Percentiles rank a stretch among this genome's conserved stretches.
Conservation (phyloP, 2,113 vertebrate genomes). For the Hucho hucho region DNA sequence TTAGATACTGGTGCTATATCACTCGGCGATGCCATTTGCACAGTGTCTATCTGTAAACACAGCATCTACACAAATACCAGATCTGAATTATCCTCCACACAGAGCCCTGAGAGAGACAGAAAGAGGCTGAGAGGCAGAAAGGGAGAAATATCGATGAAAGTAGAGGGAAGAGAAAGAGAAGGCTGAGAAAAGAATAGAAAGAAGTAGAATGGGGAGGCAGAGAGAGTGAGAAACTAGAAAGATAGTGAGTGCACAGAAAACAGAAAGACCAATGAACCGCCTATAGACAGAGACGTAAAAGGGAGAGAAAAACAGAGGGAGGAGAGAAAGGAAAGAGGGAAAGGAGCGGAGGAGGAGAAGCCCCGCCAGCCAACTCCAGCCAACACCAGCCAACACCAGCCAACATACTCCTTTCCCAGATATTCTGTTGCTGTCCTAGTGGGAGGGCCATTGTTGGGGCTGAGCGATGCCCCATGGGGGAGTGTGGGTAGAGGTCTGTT, state of each 20-base stretch:
- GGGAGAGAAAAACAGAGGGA: slow-evolving; percentile 10
- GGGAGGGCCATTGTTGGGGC: slow-evolving; percentile 33
- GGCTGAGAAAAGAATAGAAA: slow-evolving; percentile 28
- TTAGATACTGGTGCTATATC: slow-evolving; percentile 22
- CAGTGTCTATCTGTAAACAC: slow-evolving; percentile 42
- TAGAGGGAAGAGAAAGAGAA: background rate
- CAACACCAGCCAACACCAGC: slow-evolving; percentile 10
- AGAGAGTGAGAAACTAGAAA: no score
- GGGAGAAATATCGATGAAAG: slow-evolving; percentile 18
- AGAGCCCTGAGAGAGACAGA: slow-evolving; percentile 4
- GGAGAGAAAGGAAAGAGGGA: slow-evolving; percentile 1
- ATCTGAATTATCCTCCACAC: slow-evolving; percentile 39
- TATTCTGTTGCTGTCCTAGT: slow-evolving; percentile 32
- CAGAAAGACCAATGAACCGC: no score
- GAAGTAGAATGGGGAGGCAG: no score
- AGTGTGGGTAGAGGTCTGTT: slow-evolving; percentile 28
- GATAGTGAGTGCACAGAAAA: no score
- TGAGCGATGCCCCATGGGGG: slow-evolving; percentile 38
- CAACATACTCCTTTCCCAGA: slow-evolving; percentile 25
- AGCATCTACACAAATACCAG: slow-evolving; percentile 32
- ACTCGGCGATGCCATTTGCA: slow-evolving; percentile 41
- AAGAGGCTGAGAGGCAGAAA: background rate
- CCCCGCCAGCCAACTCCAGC: slow-evolving; percentile 1
- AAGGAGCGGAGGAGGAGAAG: background rate
- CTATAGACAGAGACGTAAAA: no score